Evolutionary conservation across 2,888 invertebrate species (phyloP).

Genomic region (Parnassius orleans): DNA sequence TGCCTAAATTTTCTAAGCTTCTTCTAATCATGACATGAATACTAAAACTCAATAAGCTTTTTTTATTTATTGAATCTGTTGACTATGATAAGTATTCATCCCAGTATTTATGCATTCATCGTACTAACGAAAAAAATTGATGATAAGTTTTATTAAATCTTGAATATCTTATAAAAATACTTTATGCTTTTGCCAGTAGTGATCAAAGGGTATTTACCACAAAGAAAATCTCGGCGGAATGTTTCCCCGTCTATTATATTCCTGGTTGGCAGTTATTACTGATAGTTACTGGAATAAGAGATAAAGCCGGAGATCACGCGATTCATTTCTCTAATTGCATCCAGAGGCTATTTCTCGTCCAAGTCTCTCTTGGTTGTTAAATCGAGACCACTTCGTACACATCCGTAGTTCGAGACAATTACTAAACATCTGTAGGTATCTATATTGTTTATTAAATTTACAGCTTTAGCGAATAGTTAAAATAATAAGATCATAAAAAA

Average conservation of each 20-base stretch:
- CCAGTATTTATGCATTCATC: too few relatives aligned
- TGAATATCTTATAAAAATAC: slow-evolving; percentile 10
- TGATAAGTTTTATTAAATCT: background rate
- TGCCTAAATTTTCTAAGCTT: too few relatives aligned
- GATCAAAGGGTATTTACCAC: slow-evolving; percentile 41
- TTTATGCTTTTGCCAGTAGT: slow-evolving; percentile 12
- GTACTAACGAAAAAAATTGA: too few relatives aligned
- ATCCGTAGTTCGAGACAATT: slow-evolving; percentile 14
- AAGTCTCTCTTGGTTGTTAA: slow-evolving; percentile 35
- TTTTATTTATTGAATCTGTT: too few relatives aligned
- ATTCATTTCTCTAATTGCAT: slow-evolving; percentile 68
- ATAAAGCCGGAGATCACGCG: slow-evolving; percentile 62
- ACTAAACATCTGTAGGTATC: slow-evolving; percentile 25
- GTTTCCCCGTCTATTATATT: slow-evolving; percentile 52
- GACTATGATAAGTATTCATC: too few relatives aligned
- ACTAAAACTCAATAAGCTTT: too few relatives aligned
- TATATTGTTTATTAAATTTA: slow-evolving; percentile 2
- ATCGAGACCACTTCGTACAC: slow-evolving; percentile 35
- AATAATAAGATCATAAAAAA: background rate
- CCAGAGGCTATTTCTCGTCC: slow-evolving; percentile 43
- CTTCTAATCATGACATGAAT: too few relatives aligned
- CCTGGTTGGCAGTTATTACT: slow-evolving; percentile 53
- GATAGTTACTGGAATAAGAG: slow-evolving; percentile 53
- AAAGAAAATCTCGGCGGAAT: slow-evolving; percentile 49
- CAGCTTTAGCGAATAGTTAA: slow-evolving; percentile 8